Conservation (phyloP, 2,888 invertebrate species). For the Dioctria rufipes region DNA sequence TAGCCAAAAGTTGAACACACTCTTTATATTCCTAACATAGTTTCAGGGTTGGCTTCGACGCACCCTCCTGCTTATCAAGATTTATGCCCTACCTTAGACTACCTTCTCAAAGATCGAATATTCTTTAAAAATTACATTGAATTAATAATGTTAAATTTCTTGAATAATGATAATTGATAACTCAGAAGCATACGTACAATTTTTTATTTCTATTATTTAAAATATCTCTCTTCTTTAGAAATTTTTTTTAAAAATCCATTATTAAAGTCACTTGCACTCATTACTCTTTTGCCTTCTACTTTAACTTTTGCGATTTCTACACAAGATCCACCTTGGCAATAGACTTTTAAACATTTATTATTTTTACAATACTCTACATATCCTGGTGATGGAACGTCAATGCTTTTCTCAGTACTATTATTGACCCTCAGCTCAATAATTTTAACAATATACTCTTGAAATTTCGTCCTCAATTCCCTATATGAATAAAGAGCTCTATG, state of each 20-base stretch:
- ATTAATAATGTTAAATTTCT: too few relatives aligned
- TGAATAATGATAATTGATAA: too few relatives aligned
- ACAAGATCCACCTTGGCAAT: conserved; percentile 78
- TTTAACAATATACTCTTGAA: conserved; percentile 76
- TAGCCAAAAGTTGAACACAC: too few relatives aligned
- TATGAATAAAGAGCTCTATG: conserved; percentile 80
- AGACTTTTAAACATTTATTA: conserved; percentile 75
- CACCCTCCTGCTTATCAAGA: too few relatives aligned
- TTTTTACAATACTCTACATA: conserved; percentile 75
- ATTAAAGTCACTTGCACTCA: conserved; percentile 86
- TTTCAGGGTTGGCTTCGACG: too few relatives aligned
- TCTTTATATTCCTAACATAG: too few relatives aligned
- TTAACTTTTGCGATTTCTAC: conserved; percentile 78
- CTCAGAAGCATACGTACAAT: too few relatives aligned
- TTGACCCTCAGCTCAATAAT: conserved; percentile 73
- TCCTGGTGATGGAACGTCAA: conserved; percentile 71
- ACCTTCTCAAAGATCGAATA: too few relatives aligned
- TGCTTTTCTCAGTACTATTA: not conserved
- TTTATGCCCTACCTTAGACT: too few relatives aligned
- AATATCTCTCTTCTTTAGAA: conserved; percentile 66
- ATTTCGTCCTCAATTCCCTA: conserved; percentile 76
- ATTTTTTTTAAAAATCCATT: conserved; percentile 86
- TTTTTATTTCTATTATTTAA: conserved; percentile 62
- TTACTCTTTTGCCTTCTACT: conserved; percentile 79
- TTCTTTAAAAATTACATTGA: too few relatives aligned